Conservation (phyloP, 2,797 vertebrate genomes). For the Rhyacichthys aspro region DNA sequence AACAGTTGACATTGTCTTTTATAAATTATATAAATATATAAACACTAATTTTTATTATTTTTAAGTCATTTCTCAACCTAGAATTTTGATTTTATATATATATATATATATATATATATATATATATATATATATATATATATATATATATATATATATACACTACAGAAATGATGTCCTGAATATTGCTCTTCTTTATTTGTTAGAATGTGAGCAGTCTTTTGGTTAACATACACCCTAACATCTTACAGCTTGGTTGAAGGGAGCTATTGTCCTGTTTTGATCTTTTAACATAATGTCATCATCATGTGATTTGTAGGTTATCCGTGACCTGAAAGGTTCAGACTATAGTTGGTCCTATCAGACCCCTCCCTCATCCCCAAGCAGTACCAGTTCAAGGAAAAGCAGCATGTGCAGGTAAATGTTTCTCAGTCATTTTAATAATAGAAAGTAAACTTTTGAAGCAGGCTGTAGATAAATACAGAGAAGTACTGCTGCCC, state of each 20-base stretch:
- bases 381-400: conserved; percentile 92
- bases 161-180: no score
- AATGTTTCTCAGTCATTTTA: not conserved
- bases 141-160: no score
- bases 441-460: not conserved
- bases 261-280: not conserved
- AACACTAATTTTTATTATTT: no score
- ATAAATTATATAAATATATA: no score
- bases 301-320: conserved; percentile 75
- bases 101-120: no score
- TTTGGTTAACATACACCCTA: no score
- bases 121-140: no score
- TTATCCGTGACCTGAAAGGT: conserved; percentile 96
- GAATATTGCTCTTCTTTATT: no score
- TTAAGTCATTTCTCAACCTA: no score
- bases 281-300: not conserved
- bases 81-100: no score
- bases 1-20: no score
- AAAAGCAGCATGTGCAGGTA: conserved; percentile 99
- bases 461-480: not conserved
- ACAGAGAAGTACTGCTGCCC: conserved; percentile 6
- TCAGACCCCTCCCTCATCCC: conserved; percentile 95
- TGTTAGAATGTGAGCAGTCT: no score
- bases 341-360: conserved; percentile 98
- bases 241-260: not conserved